A percentile compares a stretch with the other conserved stretches of the same genome.
Conservation (phyloP, 2,888 invertebrate species). For the Hypolimnas misippus region DNA sequence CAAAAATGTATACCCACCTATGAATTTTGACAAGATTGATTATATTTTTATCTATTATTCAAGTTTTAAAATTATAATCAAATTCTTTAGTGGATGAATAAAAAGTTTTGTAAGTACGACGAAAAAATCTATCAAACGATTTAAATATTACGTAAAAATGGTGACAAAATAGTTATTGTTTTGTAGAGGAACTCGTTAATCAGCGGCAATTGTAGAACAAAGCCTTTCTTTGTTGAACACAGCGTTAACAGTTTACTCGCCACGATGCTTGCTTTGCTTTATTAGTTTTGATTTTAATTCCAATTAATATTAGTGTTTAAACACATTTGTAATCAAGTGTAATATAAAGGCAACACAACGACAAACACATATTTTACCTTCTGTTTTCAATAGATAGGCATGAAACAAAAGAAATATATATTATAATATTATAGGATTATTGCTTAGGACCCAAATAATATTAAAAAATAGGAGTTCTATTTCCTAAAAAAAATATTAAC, state of each 20-base stretch:
- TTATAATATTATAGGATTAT: not conserved
- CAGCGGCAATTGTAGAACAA: slow-evolving; percentile 15
- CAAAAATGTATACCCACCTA: too few species aligned
- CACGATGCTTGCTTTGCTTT: not conserved
- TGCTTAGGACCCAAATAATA: too few species aligned
- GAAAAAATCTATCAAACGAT: not conserved
- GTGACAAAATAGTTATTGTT: slow-evolving; percentile 16
- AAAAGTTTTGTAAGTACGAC: not conserved
- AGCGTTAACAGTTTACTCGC: slow-evolving; percentile 1
- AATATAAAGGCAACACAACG: slow-evolving; percentile 41
- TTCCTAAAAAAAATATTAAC: too few species aligned
- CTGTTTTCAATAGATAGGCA: slow-evolving; percentile 68
- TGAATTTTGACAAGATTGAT: too few species aligned
- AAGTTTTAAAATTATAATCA: too few species aligned
- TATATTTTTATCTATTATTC: too few species aligned
- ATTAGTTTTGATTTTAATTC: slow-evolving; percentile 3
- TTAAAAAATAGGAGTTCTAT: too few species aligned
- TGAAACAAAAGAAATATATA: slow-evolving; percentile 70
- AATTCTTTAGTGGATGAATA: not conserved
- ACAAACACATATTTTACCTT: slow-evolving; percentile 64
- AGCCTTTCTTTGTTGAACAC: slow-evolving; percentile 12
- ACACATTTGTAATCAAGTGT: slow-evolving; percentile 26
- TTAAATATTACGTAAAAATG: not conserved
- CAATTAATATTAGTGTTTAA: not conserved
- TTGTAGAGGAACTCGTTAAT: slow-evolving; percentile 19